Conservation (phyloP, 2,797 vertebrate species). For the Phyllotis vaccarum region DNA sequence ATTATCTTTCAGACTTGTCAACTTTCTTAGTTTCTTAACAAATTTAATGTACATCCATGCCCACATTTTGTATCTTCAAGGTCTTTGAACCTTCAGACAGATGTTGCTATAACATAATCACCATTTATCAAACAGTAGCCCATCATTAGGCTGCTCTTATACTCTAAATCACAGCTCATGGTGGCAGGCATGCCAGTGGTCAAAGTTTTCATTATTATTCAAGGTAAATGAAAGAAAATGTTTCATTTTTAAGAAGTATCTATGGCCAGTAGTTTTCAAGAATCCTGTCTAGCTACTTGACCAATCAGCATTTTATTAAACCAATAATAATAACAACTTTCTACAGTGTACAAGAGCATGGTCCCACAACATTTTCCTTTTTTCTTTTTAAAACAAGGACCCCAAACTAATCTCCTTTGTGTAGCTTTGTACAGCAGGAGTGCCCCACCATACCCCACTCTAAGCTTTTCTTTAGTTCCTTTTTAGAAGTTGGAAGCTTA, state of each 20-base stretch:
- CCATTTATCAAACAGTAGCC: conserved; percentile 61
- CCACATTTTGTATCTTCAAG: conserved; percentile 35
- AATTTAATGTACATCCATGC: neutral
- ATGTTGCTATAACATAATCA: conserved; percentile 18
- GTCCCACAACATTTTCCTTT: neutral
- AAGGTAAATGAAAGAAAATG: conserved; percentile 76
- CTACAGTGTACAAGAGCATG: too few relatives aligned
- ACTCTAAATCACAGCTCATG: conserved; percentile 75
- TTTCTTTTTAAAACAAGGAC: neutral
- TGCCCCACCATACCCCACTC: too few relatives aligned
- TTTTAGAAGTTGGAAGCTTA: too few relatives aligned
- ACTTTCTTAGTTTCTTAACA: conserved; percentile 30
- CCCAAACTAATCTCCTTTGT: too few relatives aligned
- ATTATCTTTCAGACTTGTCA: conserved; percentile 43
- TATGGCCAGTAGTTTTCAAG: neutral
- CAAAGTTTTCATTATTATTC: conserved; percentile 73
- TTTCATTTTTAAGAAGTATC: conserved; percentile 63
- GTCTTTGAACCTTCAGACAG: neutral
- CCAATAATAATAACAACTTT: too few relatives aligned
- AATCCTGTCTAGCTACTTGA: neutral
- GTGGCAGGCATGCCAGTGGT: conserved; percentile 52
- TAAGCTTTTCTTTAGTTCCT: too few relatives aligned
- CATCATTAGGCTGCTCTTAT: conserved; percentile 66
- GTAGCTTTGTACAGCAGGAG: too few relatives aligned
- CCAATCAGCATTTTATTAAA: too few relatives aligned